These are phyloP conservation scores for Spea hammondii DNA, from an alignment of 2,797 vertebrate genomes.

Conservation along the genomic window DNA sequence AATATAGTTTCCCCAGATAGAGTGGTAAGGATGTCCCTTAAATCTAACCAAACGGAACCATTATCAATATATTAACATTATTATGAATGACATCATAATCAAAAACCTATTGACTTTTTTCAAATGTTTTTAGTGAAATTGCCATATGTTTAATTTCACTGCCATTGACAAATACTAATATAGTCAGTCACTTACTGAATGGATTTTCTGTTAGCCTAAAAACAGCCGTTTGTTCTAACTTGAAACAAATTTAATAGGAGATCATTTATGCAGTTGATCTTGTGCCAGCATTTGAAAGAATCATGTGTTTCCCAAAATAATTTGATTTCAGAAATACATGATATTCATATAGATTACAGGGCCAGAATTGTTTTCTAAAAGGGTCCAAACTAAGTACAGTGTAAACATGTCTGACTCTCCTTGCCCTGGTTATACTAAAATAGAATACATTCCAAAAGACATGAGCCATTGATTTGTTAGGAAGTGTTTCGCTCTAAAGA, in stretches of 20 bases:
- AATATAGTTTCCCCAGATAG: too few relatives aligned
- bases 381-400: conserved; percentile 53
- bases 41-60: too few relatives aligned
- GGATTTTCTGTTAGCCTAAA: conserved; percentile 74
- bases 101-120: conserved; percentile 41
- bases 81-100: too few relatives aligned
- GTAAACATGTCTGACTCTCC: conserved; percentile 46
- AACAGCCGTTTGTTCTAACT: conserved; percentile 72
- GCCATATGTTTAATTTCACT: conserved; percentile 53
- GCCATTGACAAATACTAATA: conserved; percentile 57
- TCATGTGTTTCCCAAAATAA: conserved; percentile 78
- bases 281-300: conserved; percentile 68
- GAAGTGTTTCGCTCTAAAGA: neutral
- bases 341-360: conserved; percentile 64
- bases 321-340: conserved; percentile 70
- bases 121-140: conserved; percentile 51
- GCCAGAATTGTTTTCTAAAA: conserved; percentile 47
- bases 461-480: neutral
- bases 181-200: conserved; percentile 80
- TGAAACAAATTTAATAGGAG: conserved; percentile 74
- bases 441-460: conserved; percentile 10
- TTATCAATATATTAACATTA: too few relatives aligned
- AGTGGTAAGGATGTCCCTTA: too few relatives aligned
- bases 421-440: conserved; percentile 49
- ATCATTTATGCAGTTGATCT: conserved; percentile 70